A percentile compares a stretch with the other conserved stretches of the same genome.
phyloP scores from a whole-genome alignment of 1,140 invertebrate species.

The Procambarus virginalis region DNA sequence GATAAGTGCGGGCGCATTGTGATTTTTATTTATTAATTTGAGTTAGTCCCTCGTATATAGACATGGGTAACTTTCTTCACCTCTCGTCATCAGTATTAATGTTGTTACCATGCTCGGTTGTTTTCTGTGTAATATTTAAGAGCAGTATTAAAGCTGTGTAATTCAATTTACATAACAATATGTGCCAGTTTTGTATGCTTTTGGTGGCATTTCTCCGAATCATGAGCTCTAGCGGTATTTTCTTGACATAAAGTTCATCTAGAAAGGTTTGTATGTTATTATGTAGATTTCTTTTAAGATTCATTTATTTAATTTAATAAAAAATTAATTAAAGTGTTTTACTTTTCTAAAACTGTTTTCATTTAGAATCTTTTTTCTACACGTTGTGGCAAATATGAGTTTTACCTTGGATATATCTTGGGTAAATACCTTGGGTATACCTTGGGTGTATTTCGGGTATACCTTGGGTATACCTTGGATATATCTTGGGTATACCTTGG shows the following conservation, averaged over 20 bases:
- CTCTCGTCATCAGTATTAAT: not conserved
- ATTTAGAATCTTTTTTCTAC: too few relatives aligned
- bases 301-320: too few relatives aligned
- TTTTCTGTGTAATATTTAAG: not conserved
- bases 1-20: not conserved
- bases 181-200: not conserved
- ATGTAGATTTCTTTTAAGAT: not conserved
- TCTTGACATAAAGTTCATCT: not conserved
- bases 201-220: not conserved
- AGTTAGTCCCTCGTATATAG: not conserved
- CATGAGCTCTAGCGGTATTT: not conserved
- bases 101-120: not conserved
- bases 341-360: too few relatives aligned
- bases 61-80: not conserved
- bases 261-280: not conserved
- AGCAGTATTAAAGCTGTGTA: not conserved
- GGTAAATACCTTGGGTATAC: too few relatives aligned
- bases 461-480: too few relatives aligned
- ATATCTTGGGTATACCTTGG: too few relatives aligned
- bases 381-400: too few relatives aligned
- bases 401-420: too few relatives aligned
- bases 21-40: not conserved
- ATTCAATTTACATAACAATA: not conserved
- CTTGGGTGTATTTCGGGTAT: too few relatives aligned
- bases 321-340: too few relatives aligned